Conservation (phyloP, 2,888 invertebrate genomes). For the Tridacna gigas region DNA sequence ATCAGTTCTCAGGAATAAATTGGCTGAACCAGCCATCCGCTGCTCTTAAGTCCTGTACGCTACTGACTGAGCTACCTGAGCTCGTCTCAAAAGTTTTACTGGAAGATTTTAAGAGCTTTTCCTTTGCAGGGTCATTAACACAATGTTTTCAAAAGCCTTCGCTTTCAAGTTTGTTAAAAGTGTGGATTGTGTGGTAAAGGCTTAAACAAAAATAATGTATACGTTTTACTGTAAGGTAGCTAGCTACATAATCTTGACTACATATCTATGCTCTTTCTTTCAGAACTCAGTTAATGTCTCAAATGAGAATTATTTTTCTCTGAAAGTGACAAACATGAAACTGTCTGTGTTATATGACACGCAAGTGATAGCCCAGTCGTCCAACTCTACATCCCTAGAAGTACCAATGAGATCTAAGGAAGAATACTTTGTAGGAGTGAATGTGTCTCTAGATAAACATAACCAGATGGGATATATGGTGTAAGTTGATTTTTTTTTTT, state of each 20-base stretch:
- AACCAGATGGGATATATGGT: conserved; percentile 76
- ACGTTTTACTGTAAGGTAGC: too few relatives aligned
- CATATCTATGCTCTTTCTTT: conserved; percentile 38
- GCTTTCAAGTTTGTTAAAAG: too few relatives aligned
- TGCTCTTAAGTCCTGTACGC: too few relatives aligned
- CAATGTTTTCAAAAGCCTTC: not conserved
- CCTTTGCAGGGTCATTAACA: too few relatives aligned
- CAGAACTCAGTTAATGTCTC: conserved; percentile 84
- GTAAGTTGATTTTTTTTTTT: conserved; percentile 74
- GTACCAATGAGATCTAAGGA: conserved; percentile 69
- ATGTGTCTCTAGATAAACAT: conserved; percentile 68
- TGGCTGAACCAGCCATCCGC: too few relatives aligned
- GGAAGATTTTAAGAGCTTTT: too few relatives aligned
- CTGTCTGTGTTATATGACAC: conserved; percentile 77
- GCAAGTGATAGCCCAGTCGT: conserved; percentile 69
- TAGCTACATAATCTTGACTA: too few relatives aligned
- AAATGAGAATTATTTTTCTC: conserved; percentile 83
- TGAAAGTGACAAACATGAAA: conserved; percentile 75
- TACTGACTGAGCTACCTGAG: too few relatives aligned
- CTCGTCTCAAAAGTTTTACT: too few relatives aligned
- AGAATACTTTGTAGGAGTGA: conserved; percentile 64
- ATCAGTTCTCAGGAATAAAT: too few relatives aligned
- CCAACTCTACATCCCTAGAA: conserved; percentile 60
- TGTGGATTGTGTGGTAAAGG: too few relatives aligned
- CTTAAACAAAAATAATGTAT: too few relatives aligned